Evolutionary conservation across 2,888 invertebrate genomes (phyloP), one percentile per base, ranked within the genome.

Genomic region (Dryobotodes eremita): DNA sequence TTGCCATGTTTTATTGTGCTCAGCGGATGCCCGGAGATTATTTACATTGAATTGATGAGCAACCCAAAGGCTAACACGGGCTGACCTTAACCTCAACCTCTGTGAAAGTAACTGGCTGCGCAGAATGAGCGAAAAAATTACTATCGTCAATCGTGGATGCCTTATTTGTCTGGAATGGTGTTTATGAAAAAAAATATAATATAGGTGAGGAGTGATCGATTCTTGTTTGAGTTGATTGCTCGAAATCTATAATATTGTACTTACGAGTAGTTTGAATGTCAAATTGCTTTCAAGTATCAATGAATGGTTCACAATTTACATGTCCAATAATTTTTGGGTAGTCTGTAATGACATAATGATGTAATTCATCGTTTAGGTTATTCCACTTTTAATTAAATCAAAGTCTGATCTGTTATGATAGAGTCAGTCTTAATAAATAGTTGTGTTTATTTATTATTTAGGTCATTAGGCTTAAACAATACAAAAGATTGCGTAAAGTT

Each of bases 1-100:
- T 90, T 92, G 90, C 91, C 92, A 93, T 93, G 92, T 92, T 94
- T 94, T 94, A 95, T 95, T 95, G 93, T 95, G 90, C 88, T 91
- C 92, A 84, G 91, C 90, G 93, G 93, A 95, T 94, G 93, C 94
- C 93, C 91, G 93, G 90, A 93, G 93, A 95, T 94, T 95, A 95
- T 96, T 96, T 95, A 95, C 95, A 94, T 94, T 93, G 92, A 94
- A 95, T 96, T 96, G 95, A 96, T 96, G 95, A 93, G 94, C 93
- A 89, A 90, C 91, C 88, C 89, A 92, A 89, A 92, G 93, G 93
- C 92, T 92, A 93, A 93, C 93, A 93, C 91, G 86, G 88, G 76
- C 89, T 95, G 95, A 95, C 95, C 96, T 94, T 94, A 93, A 92
- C 94, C 94, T 91, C 89, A 88, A 86, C 89, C 88, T 88, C 91